Percentiles rank a stretch among this genome's conserved stretches.
Evolutionary conservation across 2,888 invertebrate genomes (phyloP).

Genomic region (Rotaria macrura): DNA sequence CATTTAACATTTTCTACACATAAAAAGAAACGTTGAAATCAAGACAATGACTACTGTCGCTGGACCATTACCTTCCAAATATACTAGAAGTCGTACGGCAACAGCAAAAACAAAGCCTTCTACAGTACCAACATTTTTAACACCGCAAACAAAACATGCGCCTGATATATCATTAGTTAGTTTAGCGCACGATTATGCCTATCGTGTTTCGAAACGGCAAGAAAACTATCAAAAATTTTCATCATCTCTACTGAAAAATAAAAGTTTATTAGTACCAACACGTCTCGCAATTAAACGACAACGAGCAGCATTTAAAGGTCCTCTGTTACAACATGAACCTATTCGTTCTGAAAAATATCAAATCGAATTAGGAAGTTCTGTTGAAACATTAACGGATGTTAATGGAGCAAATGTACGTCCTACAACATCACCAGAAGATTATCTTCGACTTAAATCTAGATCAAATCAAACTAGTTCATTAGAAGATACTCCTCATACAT

Average conservation of each 20-base stretch:
- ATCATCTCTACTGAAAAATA: background rate
- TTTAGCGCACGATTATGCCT: background rate
- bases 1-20: background rate
- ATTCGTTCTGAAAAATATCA: background rate
- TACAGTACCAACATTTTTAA: background rate
- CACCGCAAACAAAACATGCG: background rate
- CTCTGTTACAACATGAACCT: background rate
- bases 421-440: background rate
- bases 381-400: background rate
- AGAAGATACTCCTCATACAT: background rate
- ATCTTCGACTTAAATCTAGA: background rate
- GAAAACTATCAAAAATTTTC: background rate
- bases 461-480: background rate
- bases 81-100: background rate
- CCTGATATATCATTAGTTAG: background rate
- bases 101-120: background rate
- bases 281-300: background rate
- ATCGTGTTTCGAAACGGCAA: background rate
- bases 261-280: background rate
- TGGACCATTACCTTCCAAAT: background rate
- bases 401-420: background rate
- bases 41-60: background rate
- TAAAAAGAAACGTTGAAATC: background rate
- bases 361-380: background rate
- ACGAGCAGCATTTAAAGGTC: background rate